phyloP scores from a whole-genome alignment of 92 coral and sea anemone genomes.

The Heliopora coerulea region DNA sequence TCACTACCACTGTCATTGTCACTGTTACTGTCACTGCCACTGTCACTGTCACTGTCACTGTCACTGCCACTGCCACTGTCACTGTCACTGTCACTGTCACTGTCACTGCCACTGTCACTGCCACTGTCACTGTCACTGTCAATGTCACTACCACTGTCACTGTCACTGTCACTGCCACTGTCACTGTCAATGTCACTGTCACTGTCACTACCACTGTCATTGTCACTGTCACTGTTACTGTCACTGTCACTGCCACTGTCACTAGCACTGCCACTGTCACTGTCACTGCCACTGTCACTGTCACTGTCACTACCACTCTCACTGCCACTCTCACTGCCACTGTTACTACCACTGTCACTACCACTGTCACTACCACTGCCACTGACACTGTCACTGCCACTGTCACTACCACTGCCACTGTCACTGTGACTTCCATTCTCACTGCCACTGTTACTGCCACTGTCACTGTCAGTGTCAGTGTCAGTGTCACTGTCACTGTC shows the following conservation, averaged over 20 bases:
- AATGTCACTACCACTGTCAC: slow-evolving; percentile 47
- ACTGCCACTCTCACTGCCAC: slow-evolving; percentile 47
- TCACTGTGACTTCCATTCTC: neutral
- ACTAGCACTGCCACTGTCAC: slow-evolving; percentile 43
- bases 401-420: slow-evolving; percentile 19
- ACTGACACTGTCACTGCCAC: slow-evolving; percentile 46
- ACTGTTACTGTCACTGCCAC: slow-evolving; percentile 44
- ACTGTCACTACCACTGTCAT: slow-evolving; percentile 44
- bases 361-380: slow-evolving; percentile 46
- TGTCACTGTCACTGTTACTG: slow-evolving; percentile 45
- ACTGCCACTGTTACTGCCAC: neutral
- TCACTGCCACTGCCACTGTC: slow-evolving; percentile 45
- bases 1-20: slow-evolving; percentile 47
- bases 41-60: slow-evolving; percentile 45
- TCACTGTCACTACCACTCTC: slow-evolving; percentile 49
- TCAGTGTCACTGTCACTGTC: neutral
- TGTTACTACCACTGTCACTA: slow-evolving; percentile 43
- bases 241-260: slow-evolving; percentile 50
- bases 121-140: slow-evolving; percentile 44
- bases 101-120: slow-evolving; percentile 46
- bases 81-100: slow-evolving; percentile 46
- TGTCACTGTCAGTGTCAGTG: neutral
- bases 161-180: slow-evolving; percentile 38
- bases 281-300: slow-evolving; percentile 45
- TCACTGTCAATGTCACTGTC: slow-evolving; percentile 49